phyloP scores from a whole-genome alignment of 1,140 invertebrate species.

The Caenorhabditis latens region DNA sequence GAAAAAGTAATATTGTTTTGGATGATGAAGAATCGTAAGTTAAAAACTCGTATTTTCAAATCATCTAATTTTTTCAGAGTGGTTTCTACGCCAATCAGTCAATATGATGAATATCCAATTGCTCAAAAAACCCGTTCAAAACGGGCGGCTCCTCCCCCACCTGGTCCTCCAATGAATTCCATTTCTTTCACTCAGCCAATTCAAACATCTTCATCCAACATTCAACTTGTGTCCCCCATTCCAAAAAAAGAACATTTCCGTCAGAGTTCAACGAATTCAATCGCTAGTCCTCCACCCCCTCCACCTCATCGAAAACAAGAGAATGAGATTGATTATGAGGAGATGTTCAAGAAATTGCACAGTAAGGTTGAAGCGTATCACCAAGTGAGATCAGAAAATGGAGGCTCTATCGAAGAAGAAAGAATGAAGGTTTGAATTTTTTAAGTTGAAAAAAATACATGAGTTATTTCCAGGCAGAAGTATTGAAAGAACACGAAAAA shows the following conservation, averaged over 20 bases:
- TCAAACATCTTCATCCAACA: not conserved
- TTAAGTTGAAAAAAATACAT: not conserved
- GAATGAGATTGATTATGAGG: slow-evolving; percentile 16
- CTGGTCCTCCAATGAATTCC: not conserved
- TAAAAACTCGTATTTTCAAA: not conserved
- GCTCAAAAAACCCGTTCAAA: not conserved
- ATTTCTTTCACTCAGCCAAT: not conserved
- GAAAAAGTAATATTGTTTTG: slow-evolving; percentile 34
- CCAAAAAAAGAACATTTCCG: not conserved
- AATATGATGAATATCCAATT: slow-evolving; percentile 30
- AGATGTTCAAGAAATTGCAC: not conserved
- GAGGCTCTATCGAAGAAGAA: slow-evolving; percentile 11
- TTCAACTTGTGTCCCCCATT: not conserved
- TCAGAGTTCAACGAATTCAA: not conserved
- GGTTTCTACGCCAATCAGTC: not conserved
- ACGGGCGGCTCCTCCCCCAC: slow-evolving; percentile 21
- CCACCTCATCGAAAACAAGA: not conserved
- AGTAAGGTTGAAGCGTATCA: not conserved
- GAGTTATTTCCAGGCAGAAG: not conserved
- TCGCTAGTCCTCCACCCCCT: not conserved
- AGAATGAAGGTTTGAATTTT: not conserved
- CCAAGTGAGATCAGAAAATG: slow-evolving; percentile 6
- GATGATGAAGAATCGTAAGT: slow-evolving; percentile 48
- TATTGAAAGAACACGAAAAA: slow-evolving; percentile 23
- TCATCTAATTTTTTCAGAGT: not conserved